Evolutionary conservation across 2,888 invertebrate genomes (phyloP).

Genomic region (Caenorhabditis auriculariae): DNA sequence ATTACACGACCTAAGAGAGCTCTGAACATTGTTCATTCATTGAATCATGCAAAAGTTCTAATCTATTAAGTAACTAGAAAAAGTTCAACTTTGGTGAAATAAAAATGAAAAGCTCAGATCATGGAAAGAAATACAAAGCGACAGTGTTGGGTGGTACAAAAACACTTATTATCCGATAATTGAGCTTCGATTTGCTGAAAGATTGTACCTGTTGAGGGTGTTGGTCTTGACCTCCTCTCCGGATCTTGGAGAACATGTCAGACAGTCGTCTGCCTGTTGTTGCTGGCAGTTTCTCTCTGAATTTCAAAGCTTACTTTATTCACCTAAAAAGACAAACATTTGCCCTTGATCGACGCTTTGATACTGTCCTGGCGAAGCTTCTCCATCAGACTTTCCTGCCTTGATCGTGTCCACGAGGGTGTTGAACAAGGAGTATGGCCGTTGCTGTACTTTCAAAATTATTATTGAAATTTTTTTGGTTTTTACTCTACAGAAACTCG

Average conservation of each 20-base stretch:
- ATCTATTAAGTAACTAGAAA: too few relatives aligned
- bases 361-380: conserved; percentile 31
- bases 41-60: too few relatives aligned
- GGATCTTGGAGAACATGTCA: conserved; percentile 56
- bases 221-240: conserved; percentile 33
- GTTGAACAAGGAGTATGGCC: conserved; percentile 56
- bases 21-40: too few relatives aligned
- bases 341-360: conserved; percentile 16
- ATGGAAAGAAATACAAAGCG: too few relatives aligned
- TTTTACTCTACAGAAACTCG: too few relatives aligned
- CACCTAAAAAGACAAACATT: conserved; percentile 3
- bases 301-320: conserved; percentile 2
- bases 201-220: conserved; percentile 36
- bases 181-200: too few relatives aligned
- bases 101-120: too few relatives aligned
- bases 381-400: conserved; percentile 59
- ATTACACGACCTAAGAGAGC: too few relatives aligned
- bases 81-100: too few relatives aligned
- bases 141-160: too few relatives aligned
- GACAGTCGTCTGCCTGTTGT: conserved; percentile 50
- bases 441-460: conserved; percentile 31
- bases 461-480: not conserved
- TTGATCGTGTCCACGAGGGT: conserved; percentile 62
- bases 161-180: too few relatives aligned
- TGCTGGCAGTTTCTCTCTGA: conserved; percentile 29